These are phyloP conservation scores for Metridium senile DNA, from an alignment of 92 coral and sea anemone genomes.

Conservation along the genomic window DNA sequence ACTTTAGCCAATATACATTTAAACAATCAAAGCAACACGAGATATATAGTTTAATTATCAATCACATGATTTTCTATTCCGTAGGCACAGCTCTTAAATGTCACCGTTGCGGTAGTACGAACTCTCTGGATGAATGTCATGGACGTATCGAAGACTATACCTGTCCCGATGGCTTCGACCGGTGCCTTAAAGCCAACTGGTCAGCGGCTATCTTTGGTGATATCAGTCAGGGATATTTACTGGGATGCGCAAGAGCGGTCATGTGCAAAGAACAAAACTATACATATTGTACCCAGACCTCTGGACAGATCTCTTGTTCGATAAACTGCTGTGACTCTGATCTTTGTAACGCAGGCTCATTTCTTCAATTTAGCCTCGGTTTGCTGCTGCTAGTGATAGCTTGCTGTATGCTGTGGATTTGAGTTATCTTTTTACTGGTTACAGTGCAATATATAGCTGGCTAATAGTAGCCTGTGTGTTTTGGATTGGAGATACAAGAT, in stretches of 20 bases:
- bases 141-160: constrained; percentile 25
- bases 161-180: constrained; percentile 35
- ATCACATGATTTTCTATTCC: background rate
- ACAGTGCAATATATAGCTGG: no score
- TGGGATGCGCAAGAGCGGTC: constrained; percentile 34
- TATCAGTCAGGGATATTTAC: constrained; percentile 30
- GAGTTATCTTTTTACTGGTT: background rate
- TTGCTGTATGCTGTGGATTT: background rate
- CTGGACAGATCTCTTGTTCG: constrained; percentile 31
- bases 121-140: constrained; percentile 47
- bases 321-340: constrained; percentile 40
- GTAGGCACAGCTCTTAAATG: constrained; percentile 22
- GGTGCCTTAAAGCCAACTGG: constrained; percentile 45
- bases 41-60: background rate
- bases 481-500: background rate
- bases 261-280: constrained; percentile 40
- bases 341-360: constrained; percentile 42
- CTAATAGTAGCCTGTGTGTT: background rate
- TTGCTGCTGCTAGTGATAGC: background rate
- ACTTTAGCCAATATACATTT: no score
- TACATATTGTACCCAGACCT: constrained; percentile 27
- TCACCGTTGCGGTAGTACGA: constrained; percentile 27
- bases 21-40: background rate
- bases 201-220: constrained; percentile 42
- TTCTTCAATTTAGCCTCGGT: background rate